Conservation (phyloP, 92 coral and sea anemone species). For the Paragorgia papillata region DNA sequence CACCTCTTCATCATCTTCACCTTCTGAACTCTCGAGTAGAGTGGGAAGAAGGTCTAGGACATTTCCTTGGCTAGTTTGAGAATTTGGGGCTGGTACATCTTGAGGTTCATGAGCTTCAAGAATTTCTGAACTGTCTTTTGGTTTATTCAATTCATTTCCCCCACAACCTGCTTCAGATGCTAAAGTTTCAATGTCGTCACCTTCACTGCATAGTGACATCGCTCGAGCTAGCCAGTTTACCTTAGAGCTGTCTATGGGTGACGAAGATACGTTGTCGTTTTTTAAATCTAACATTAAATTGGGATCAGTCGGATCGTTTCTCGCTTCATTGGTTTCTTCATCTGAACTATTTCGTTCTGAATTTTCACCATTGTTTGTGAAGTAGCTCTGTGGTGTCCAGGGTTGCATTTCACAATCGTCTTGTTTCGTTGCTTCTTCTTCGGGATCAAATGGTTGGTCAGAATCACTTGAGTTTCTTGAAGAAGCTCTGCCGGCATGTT, state of each 20-base stretch:
- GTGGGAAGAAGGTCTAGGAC: constrained; percentile 35
- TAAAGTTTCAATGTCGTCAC: constrained; percentile 85
- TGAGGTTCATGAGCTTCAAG: neutral
- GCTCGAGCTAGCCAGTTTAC: constrained; percentile 83
- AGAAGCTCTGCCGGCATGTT: constrained; percentile 36
- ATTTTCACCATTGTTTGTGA: constrained; percentile 70
- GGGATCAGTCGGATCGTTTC: constrained; percentile 27
- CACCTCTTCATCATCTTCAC: constrained; percentile 32
- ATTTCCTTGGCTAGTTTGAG: constrained; percentile 23
- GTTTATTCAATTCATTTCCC: neutral
- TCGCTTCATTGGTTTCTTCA: constrained; percentile 60
- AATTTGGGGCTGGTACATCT: neutral
- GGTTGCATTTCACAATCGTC: constrained; percentile 5
- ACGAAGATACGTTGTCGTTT: constrained; percentile 16
- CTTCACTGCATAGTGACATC: constrained; percentile 93
- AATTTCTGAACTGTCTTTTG: neutral
- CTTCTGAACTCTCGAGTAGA: constrained; percentile 31
- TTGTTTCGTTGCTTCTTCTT: constrained; percentile 16
- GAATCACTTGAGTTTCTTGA: constrained; percentile 47
- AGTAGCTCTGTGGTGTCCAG: constrained; percentile 43
- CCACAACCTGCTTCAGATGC: constrained; percentile 81
- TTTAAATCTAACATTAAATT: neutral
- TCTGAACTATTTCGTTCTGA: constrained; percentile 71
- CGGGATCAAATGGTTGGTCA: constrained; percentile 24
- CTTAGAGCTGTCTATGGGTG: neutral